Evolutionary conservation across 2,797 vertebrate species (phyloP), one percentile per base, ranked within the genome.

Genomic region (Karalla daura): DNA sequence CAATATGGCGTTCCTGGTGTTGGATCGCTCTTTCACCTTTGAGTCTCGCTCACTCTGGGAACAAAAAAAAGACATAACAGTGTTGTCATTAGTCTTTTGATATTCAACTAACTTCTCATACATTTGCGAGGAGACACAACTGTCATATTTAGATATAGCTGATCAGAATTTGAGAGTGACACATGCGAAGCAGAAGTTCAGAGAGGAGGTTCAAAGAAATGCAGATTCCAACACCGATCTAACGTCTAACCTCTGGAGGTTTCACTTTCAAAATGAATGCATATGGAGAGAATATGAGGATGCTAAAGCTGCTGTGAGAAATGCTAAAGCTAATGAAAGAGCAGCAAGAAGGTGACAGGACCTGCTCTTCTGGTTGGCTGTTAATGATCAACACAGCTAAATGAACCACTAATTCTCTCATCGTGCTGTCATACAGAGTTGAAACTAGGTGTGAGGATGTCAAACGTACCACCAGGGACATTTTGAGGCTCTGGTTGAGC

Each of bases 401-500:
- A n/a, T n/a, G n/a, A n/a, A n/a, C n/a, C 5, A 6, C 12, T 33
- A 45, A 24, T 32, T 2, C 7, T 13, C 23, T 56, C 9, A 28
- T 32, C 10, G 49, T 33, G 9, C 15, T 25, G 45, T 15, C 1
- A 2, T 8, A 27, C 20, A n/a, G n/a, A n/a, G n/a, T n/a, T n/a
- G n/a, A n/a, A n/a, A 36, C 8, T 60, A 27, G 60, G 17, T 13
- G 6, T 37, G 18, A 8, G 9, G 24, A 43, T 30, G 39, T 36
- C 7, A 25, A 45, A 87, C 91, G 18, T 94, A 98, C 96, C 88
- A 39, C 84, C 36, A 94, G 81, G 84, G 92, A 95, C 59, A 89
- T 80, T 80, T 96, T 97, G 49, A 99, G 90, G 45, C 88, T 93
- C n/a, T 96, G 95, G 92, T 98, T 98, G 77, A 98, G 84, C 84